Percentiles rank a stretch among this genome's conserved stretches.
Conservation (phyloP, 2,888 invertebrate genomes). For the Thymelicus lineola region DNA sequence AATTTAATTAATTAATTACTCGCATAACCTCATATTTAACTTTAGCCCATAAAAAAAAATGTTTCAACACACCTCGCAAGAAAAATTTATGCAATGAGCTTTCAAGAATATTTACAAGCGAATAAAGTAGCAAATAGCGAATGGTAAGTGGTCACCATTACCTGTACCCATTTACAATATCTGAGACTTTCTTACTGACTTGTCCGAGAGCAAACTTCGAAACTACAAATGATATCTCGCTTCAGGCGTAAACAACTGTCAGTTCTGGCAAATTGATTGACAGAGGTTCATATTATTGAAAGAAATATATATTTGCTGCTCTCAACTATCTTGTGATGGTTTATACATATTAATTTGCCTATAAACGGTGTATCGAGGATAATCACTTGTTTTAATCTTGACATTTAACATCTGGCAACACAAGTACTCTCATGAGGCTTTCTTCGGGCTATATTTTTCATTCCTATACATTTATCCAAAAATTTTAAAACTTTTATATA, state of each 20-base stretch:
- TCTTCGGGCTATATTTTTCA: no score
- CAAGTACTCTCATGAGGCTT: not conserved
- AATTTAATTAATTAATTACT: no score
- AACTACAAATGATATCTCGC: constrained; percentile 16
- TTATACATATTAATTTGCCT: constrained; percentile 10
- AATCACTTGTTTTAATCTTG: not conserved
- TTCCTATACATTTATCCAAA: no score
- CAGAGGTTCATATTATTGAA: constrained; percentile 15
- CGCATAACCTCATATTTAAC: no score
- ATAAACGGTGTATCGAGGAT: constrained; percentile 5
- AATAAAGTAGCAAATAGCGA: constrained; percentile 25
- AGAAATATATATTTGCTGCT: constrained; percentile 12
- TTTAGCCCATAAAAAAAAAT: not conserved
- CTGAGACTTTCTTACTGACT: constrained; percentile 30
- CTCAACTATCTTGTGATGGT: constrained; percentile 8
- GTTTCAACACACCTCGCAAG: not conserved
- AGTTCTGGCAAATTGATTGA: constrained; percentile 11
- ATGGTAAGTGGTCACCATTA: constrained; percentile 37
- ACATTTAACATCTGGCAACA: constrained; percentile 19
- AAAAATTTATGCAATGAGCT: constrained; percentile 29
- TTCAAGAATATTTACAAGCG: constrained; percentile 30
- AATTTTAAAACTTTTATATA: no score
- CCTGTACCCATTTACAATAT: constrained; percentile 37
- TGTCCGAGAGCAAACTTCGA: constrained; percentile 11
- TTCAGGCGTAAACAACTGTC: constrained; percentile 15